Percentiles rank a stretch among this genome's conserved stretches.
These are phyloP conservation scores for Heliconius hermathena DNA, from an alignment of 1,140 invertebrate genomes.

Conservation along the genomic window DNA sequence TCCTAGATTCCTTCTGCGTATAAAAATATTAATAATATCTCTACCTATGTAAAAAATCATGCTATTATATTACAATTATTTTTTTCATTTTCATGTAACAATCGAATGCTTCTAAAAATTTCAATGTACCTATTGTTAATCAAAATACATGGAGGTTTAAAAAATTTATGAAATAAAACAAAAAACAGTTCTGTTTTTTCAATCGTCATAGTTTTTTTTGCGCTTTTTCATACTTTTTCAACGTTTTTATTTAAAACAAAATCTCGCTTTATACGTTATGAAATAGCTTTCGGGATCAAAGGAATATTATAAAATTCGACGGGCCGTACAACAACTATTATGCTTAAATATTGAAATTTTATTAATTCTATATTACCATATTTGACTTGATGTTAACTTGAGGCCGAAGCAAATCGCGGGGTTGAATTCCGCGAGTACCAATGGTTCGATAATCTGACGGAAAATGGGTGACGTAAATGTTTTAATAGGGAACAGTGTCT, in stretches of 20 bases:
- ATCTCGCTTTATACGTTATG: background rate
- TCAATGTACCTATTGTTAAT: background rate
- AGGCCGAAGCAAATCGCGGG: too few relatives aligned
- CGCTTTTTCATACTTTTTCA: background rate
- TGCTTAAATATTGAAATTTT: background rate
- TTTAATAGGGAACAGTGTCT: too few relatives aligned
- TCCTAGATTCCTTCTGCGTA: too few relatives aligned
- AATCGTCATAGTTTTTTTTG: conserved; percentile 4
- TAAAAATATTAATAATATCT: too few relatives aligned
- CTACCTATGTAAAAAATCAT: too few relatives aligned
- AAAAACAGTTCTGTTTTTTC: background rate
- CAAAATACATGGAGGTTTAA: background rate
- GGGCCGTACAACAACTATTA: background rate
- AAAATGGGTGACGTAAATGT: too few relatives aligned
- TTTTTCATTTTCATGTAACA: background rate
- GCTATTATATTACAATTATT: too few relatives aligned
- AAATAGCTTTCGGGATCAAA: conserved; percentile 9
- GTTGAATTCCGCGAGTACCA: too few relatives aligned
- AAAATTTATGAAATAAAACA: background rate
- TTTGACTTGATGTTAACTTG: background rate
- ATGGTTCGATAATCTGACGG: too few relatives aligned
- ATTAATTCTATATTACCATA: background rate
- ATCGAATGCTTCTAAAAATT: conserved; percentile 3
- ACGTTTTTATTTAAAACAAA: background rate
- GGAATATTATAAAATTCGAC: background rate